A percentile compares a stretch with the other conserved stretches of the same genome.
phyloP scores from a whole-genome alignment of 2,888 invertebrate genomes.

The Metopia argyrocephala region DNA sequence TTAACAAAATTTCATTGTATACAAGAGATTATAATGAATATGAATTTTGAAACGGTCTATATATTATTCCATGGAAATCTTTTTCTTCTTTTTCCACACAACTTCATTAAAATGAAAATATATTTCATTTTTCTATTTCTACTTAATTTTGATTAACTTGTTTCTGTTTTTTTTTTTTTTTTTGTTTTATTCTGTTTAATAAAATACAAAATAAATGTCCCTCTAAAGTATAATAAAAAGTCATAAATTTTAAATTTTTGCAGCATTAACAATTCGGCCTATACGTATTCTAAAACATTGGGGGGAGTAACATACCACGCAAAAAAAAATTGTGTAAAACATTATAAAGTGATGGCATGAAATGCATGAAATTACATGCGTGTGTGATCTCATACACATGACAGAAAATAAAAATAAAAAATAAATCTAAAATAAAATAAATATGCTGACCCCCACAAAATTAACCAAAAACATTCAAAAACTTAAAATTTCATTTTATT shows the following conservation, averaged over 20 bases:
- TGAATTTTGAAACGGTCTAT: too few relatives aligned
- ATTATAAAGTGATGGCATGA: conserved; percentile 53
- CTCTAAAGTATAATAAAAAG: conserved; percentile 36
- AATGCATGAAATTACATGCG: conserved; percentile 63
- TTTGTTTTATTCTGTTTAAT: neutral
- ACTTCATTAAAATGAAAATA: neutral
- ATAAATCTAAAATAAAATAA: conserved; percentile 1
- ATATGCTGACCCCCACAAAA: conserved; percentile 51
- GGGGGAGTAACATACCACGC: conserved; percentile 9
- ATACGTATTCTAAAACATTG: neutral
- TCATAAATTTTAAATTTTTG: conserved; percentile 55
- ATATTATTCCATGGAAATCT: neutral
- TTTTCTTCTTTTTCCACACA: neutral
- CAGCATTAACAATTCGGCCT: conserved; percentile 20
- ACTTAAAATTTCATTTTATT: conserved; percentile 28
- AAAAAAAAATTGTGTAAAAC: neutral
- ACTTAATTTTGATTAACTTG: conserved; percentile 44
- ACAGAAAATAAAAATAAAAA: conserved; percentile 69
- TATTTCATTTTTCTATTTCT: neutral
- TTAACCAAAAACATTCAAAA: neutral
- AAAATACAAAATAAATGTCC: conserved; percentile 32
- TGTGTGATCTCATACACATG: conserved; percentile 72
- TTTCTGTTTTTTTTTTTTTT: too few relatives aligned
- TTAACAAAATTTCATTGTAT: too few relatives aligned
- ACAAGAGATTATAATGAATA: too few relatives aligned